A percentile compares a stretch with the other conserved stretches of the same genome.
phyloP scores from a whole-genome alignment of 2,888 invertebrate species.

The Eilema depressum region DNA sequence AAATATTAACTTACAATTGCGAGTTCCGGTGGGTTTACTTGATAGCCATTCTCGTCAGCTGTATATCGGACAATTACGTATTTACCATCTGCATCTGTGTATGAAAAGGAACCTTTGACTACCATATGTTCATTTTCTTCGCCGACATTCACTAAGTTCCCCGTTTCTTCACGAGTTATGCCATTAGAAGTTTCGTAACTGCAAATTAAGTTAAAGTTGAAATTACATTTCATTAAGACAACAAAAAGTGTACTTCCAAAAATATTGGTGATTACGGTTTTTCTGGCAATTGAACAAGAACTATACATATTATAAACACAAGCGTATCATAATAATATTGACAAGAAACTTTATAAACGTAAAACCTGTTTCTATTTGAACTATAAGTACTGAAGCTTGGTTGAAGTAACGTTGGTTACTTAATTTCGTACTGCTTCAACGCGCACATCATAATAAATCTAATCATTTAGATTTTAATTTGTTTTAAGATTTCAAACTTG shows the following conservation, averaged over 20 bases:
- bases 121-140: slow-evolving; percentile 52
- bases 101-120: slow-evolving; percentile 59
- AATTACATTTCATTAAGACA: not conserved
- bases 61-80: slow-evolving; percentile 47
- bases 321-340: too few species aligned
- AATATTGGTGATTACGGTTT: not conserved
- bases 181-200: slow-evolving; percentile 90
- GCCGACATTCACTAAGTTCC: slow-evolving; percentile 76
- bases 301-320: not conserved
- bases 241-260: not conserved
- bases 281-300: not conserved
- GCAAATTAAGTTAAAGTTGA: slow-evolving; percentile 40
- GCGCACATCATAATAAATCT: too few species aligned
- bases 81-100: slow-evolving; percentile 55
- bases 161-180: slow-evolving; percentile 87
- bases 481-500: too few species aligned
- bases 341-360: too few species aligned
- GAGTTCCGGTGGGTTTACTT: not conserved
- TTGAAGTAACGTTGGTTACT: too few species aligned
- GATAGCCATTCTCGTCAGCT: slow-evolving; percentile 56
- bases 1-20: slow-evolving; percentile 7
- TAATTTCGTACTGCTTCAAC: too few species aligned
- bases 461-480: too few species aligned
- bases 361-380: too few species aligned
- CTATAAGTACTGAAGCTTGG: too few species aligned